Conservation (phyloP, 1,140 invertebrate genomes). For the Caerostris darwini region DNA sequence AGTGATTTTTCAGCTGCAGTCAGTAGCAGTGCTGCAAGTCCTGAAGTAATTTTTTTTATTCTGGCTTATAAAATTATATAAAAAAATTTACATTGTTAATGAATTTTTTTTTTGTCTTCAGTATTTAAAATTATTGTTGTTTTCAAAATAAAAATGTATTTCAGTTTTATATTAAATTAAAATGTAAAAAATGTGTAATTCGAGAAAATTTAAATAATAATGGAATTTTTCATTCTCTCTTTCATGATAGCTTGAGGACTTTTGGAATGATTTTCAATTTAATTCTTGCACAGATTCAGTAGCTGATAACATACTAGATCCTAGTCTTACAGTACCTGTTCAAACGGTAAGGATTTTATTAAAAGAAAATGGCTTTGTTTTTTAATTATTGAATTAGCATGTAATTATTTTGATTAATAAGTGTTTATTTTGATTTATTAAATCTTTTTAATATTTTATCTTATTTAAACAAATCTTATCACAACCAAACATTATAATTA, state of each 20-base stretch:
- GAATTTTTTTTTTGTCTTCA: neutral
- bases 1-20: constrained; percentile 66
- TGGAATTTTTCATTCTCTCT: neutral
- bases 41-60: constrained; percentile 22
- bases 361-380: neutral
- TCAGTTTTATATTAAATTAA: too few relatives aligned
- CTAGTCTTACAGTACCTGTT: constrained; percentile 69
- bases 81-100: neutral
- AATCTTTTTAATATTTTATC: neutral
- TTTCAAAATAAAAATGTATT: neutral
- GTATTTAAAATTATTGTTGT: neutral
- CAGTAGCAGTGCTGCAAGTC: constrained; percentile 66
- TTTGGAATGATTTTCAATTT: constrained; percentile 65
- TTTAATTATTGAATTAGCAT: neutral
- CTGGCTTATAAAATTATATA: neutral
- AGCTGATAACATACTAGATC: constrained; percentile 70
- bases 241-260: constrained; percentile 49
- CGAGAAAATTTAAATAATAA: neutral
- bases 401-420: too few relatives aligned
- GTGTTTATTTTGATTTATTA: neutral
- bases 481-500: too few relatives aligned
- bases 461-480: too few relatives aligned
- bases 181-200: neutral
- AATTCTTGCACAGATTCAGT: constrained; percentile 74
- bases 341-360: neutral